Evolutionary conservation across 2,888 invertebrate species (phyloP).

Genomic region (Andrena bicolor): DNA sequence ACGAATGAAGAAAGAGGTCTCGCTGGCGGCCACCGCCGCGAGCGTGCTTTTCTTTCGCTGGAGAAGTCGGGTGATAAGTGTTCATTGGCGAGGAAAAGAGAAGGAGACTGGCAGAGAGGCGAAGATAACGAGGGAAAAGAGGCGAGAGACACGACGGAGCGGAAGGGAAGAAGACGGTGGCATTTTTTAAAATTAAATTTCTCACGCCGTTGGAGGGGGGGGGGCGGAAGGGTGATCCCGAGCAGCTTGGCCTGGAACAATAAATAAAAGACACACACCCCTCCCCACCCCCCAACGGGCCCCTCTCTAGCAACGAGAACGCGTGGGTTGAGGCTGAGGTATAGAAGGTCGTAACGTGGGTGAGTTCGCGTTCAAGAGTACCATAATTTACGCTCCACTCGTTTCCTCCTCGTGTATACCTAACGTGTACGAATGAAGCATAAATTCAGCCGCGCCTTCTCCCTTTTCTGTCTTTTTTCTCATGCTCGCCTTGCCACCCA

Average conservation of each 20-base stretch:
- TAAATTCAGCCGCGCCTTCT: slow-evolving; percentile 77
- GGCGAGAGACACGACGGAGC: background rate
- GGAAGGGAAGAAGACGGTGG: slow-evolving; percentile 9
- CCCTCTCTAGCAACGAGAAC: slow-evolving; percentile 45
- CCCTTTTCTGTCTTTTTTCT: slow-evolving; percentile 41
- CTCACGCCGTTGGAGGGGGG: slow-evolving; percentile 45
- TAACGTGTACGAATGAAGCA: slow-evolving; percentile 79
- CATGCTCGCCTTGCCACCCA: slow-evolving; percentile 8
- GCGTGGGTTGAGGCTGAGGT: slow-evolving; percentile 39
- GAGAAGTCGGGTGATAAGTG: slow-evolving; percentile 16
- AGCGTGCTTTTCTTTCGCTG: background rate
- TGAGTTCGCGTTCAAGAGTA: slow-evolving; percentile 75
- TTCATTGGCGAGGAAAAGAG: slow-evolving; percentile 29
- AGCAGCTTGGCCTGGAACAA: slow-evolving; percentile 65
- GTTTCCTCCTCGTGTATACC: slow-evolving; percentile 76
- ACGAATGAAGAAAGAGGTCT: background rate
- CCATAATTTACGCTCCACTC: slow-evolving; percentile 80
- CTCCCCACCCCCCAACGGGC: slow-evolving; percentile 22
- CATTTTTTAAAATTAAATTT: slow-evolving; percentile 67
- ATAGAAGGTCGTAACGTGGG: slow-evolving; percentile 36
- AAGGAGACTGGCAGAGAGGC: background rate
- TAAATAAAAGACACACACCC: slow-evolving; percentile 72
- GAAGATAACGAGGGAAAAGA: background rate
- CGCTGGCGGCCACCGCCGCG: slow-evolving; percentile 15
- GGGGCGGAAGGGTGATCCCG: slow-evolving; percentile 51